Evolutionary conservation across 1,140 invertebrate genomes (phyloP).

Genomic region (Sitobion miscanthi): DNA sequence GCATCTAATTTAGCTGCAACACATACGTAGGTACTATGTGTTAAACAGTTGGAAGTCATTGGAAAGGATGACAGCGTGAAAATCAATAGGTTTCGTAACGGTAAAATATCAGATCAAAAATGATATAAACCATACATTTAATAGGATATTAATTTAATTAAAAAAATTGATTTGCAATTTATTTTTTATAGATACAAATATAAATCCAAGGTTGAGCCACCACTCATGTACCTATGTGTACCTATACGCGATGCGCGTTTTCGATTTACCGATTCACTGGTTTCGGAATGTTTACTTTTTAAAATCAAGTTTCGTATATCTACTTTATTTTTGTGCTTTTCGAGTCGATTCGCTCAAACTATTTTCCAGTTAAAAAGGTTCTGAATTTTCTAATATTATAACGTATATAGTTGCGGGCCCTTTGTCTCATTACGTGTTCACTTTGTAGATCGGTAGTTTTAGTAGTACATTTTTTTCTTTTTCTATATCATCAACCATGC

Average conservation of each 20-base stretch:
- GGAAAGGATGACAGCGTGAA: neutral
- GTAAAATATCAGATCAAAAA: neutral
- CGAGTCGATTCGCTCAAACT: neutral
- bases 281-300: neutral
- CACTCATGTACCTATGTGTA: no score
- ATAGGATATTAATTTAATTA: neutral
- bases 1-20: neutral
- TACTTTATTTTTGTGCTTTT: neutral
- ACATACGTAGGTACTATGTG: neutral
- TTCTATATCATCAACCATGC: neutral
- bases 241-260: neutral
- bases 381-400: neutral
- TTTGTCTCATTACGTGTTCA: neutral
- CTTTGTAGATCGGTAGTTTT: neutral
- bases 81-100: neutral
- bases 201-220: neutral
- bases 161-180: slow-evolving; percentile 7
- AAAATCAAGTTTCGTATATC: neutral
- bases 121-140: neutral
- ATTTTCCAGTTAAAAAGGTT: neutral
- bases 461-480: neutral
- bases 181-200: neutral
- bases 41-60: neutral
- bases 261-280: neutral
- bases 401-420: neutral